phyloP scores from a whole-genome alignment of 1,140 invertebrate species.

The Ips typographus region DNA sequence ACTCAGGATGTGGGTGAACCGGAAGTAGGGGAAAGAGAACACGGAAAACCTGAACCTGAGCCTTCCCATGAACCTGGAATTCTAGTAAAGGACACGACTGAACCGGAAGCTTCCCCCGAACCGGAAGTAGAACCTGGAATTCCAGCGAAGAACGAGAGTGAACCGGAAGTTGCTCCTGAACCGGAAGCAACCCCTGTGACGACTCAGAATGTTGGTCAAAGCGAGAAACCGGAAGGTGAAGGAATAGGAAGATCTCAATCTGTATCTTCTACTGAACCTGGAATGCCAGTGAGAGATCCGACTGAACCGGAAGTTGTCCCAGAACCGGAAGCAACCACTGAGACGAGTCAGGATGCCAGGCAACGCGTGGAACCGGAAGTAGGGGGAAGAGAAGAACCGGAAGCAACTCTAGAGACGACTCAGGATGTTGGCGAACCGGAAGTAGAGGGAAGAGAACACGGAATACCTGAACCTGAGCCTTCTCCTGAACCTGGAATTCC shows the following conservation, averaged over 20 bases:
- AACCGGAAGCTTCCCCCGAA: constrained; percentile 48
- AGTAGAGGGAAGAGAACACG: too few relatives aligned
- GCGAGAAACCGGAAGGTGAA: constrained; percentile 41
- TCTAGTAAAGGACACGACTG: constrained; percentile 48
- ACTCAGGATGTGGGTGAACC: too few relatives aligned
- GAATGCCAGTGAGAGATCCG: too few relatives aligned
- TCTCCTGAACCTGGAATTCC: constrained; percentile 28
- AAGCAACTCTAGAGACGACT: constrained; percentile 13
- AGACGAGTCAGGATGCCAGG: constrained; percentile 35
- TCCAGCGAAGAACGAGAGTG: too few relatives aligned
- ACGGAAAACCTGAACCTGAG: constrained; percentile 34
- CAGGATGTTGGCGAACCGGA: too few relatives aligned
- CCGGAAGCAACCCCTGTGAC: constrained; percentile 48
- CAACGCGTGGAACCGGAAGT: too few relatives aligned
- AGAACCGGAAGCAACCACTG: constrained; percentile 46
- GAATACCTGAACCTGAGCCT: constrained; percentile 38
- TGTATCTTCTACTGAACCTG: constrained; percentile 44
- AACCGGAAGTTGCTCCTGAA: constrained; percentile 23
- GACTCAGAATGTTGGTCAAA: constrained; percentile 43
- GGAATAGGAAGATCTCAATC: constrained; percentile 38
- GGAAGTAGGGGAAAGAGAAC: too few relatives aligned
- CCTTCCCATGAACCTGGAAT: constrained; percentile 44
- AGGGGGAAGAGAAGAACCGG: constrained; percentile 27
- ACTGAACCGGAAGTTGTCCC: constrained; percentile 39
- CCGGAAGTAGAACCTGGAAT: constrained; percentile 48